Percentiles rank a stretch among this genome's conserved stretches.
phyloP scores from a whole-genome alignment of 2,888 invertebrate species.

The Kuschelorhynchus macadamiae region DNA sequence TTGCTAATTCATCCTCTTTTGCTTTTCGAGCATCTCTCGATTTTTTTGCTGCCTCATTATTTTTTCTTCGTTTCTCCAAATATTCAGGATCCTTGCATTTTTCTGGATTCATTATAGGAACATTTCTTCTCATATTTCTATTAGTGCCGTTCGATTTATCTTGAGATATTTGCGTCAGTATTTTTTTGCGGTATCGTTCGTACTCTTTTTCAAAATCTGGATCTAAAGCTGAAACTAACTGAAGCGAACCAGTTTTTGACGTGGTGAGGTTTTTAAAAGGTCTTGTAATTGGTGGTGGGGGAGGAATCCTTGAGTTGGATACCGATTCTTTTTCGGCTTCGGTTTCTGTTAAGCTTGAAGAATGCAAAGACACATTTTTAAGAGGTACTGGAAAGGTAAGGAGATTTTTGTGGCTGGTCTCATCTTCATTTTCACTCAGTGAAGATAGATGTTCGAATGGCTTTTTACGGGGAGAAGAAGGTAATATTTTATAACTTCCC shows the following conservation, averaged over 20 bases:
- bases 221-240: conserved; percentile 63
- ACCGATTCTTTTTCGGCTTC: too few relatives aligned
- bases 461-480: too few relatives aligned
- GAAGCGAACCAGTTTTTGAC: not conserved
- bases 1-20: conserved; percentile 92
- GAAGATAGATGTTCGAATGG: too few relatives aligned
- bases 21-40: conserved; percentile 90
- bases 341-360: too few relatives aligned
- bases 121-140: conserved; percentile 77
- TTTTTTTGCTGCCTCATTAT: conserved; percentile 95
- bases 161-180: conserved; percentile 77
- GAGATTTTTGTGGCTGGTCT: too few relatives aligned
- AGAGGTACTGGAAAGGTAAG: too few relatives aligned
- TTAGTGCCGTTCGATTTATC: conserved; percentile 72
- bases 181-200: conserved; percentile 77
- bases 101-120: conserved; percentile 41
- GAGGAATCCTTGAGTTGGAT: too few relatives aligned
- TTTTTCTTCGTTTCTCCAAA: conserved; percentile 88
- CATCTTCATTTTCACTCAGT: too few relatives aligned
- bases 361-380: too few relatives aligned
- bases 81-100: conserved; percentile 75
- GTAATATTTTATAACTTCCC: too few relatives aligned
- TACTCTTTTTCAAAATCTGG: conserved; percentile 77
- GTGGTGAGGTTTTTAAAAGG: conserved; percentile 33
- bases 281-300: not conserved